phyloP scores from a whole-genome alignment of 2,113 vertebrate genomes.

The Plotosus lineatus region DNA sequence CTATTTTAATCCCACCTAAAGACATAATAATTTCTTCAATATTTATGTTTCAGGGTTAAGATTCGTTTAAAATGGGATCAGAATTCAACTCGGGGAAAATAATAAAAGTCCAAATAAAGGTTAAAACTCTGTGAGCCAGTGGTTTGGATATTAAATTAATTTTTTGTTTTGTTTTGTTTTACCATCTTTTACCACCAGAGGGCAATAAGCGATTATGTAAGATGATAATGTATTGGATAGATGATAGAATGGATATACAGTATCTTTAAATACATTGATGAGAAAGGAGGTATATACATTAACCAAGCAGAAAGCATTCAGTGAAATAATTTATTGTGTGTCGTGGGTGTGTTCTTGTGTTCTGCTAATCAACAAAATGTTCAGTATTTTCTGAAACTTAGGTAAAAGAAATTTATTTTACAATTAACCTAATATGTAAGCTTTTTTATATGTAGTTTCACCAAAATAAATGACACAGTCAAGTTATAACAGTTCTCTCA shows the following conservation, averaged over 20 bases:
- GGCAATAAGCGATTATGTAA: neutral
- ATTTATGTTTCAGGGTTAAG: too few relatives aligned
- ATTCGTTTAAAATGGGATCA: neutral
- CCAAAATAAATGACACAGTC: neutral
- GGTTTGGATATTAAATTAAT: neutral
- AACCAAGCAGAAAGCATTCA: conserved; percentile 17
- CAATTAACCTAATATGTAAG: neutral
- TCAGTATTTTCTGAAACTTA: neutral
- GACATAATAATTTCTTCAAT: neutral
- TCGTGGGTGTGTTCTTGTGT: neutral
- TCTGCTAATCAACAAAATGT: neutral
- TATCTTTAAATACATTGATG: neutral
- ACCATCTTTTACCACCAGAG: conserved; percentile 19
- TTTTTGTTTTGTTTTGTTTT: neutral
- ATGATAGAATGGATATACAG: neutral
- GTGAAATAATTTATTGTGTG: neutral
- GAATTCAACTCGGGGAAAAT: neutral
- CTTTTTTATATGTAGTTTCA: neutral
- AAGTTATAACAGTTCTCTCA: neutral
- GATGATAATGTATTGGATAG: neutral
- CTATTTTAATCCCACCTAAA: too few relatives aligned
- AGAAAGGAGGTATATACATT: neutral
- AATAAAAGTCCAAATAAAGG: neutral
- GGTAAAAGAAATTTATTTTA: neutral
- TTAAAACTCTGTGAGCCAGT: neutral